phyloP scores from a whole-genome alignment of 2,113 vertebrate genomes.

The Sinocyclocheilus maitianheensis region DNA sequence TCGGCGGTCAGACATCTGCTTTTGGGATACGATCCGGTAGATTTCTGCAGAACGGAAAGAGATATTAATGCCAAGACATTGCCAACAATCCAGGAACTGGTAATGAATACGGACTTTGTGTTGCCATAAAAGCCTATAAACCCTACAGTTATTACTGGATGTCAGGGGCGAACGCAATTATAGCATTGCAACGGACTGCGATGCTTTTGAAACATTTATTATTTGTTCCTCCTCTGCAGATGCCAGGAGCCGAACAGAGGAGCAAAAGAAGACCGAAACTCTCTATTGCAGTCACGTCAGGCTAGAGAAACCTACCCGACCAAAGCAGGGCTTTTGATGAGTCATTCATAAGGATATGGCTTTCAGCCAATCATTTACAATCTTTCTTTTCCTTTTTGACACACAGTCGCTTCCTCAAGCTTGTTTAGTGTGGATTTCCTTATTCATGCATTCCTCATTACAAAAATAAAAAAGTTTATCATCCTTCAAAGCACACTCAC shows the following conservation, averaged over 20 bases:
- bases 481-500: slow-evolving; percentile 65
- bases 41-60: slow-evolving; percentile 82
- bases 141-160: slow-evolving; percentile 6
- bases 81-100: background rate
- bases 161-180: slow-evolving; percentile 41
- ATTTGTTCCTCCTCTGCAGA: slow-evolving; percentile 52
- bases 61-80: background rate
- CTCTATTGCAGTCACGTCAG: slow-evolving; percentile 69
- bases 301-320: slow-evolving; percentile 64
- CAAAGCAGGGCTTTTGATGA: slow-evolving; percentile 65
- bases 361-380: slow-evolving; percentile 57
- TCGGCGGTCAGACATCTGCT: slow-evolving; percentile 98
- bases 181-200: slow-evolving; percentile 36
- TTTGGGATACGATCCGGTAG: slow-evolving; percentile 97
- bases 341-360: slow-evolving; percentile 65
- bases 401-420: slow-evolving; percentile 31
- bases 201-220: slow-evolving; percentile 54
- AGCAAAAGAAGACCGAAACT: slow-evolving; percentile 53
- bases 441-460: slow-evolving; percentile 19
- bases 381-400: slow-evolving; percentile 45
- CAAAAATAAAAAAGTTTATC: slow-evolving; percentile 13
- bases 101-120: slow-evolving; percentile 7
- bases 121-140: slow-evolving; percentile 26
- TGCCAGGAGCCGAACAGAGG: slow-evolving; percentile 44
- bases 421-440: slow-evolving; percentile 40